Evolutionary conservation across 2,797 vertebrate genomes (phyloP).

Genomic region (Melopsittacus undulatus): DNA sequence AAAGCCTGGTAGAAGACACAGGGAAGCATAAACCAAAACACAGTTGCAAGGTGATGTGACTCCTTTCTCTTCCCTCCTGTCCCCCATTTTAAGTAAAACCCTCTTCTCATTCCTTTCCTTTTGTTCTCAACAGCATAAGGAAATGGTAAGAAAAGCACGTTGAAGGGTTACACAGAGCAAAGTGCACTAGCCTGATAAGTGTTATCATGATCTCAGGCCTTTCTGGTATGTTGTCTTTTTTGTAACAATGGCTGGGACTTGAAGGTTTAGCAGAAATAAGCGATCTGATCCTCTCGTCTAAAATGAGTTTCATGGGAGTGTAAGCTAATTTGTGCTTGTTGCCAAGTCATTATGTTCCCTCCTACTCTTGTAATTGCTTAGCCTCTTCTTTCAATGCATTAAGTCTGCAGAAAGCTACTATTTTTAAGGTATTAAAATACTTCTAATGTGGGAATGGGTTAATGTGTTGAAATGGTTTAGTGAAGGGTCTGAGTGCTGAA

Average conservation of each 20-base stretch:
- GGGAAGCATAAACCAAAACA: background rate
- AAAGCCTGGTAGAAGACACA: background rate
- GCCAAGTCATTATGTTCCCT: background rate
- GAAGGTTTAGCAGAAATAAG: background rate
- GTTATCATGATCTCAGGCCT: background rate
- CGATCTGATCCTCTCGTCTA: background rate
- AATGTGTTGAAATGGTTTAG: background rate
- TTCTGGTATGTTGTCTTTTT: background rate
- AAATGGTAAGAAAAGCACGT: background rate
- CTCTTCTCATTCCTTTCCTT: background rate
- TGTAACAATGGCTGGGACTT: background rate
- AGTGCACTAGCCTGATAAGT: background rate
- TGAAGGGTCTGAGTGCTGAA: background rate
- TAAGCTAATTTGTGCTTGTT: background rate
- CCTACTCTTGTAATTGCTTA: background rate
- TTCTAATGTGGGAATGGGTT: background rate
- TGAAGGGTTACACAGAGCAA: background rate
- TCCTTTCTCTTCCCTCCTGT: background rate
- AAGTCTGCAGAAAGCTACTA: background rate
- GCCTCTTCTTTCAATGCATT: background rate
- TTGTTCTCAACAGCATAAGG: background rate
- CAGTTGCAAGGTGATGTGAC: background rate
- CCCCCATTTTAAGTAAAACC: background rate
- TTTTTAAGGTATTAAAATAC: background rate
- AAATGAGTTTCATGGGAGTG: background rate